Percentiles rank a stretch among this genome's conserved stretches.
These are phyloP conservation scores for Porites cylindrica DNA, from an alignment of 92 coral and sea anemone genomes.

Conservation along the genomic window DNA sequence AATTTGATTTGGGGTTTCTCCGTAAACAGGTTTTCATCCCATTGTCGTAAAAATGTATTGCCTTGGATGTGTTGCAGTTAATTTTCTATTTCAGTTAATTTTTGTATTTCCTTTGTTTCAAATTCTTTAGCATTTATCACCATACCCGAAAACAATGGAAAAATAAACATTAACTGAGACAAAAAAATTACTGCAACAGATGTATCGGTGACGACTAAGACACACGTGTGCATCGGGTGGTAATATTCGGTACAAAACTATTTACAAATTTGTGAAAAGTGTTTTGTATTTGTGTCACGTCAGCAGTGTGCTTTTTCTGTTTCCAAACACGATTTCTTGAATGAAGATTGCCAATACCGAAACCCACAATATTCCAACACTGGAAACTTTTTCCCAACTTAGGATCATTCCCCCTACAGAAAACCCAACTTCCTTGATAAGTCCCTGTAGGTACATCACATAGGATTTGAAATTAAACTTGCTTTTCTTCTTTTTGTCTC, in stretches of 20 bases:
- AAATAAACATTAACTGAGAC: no score
- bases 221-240: neutral
- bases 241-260: neutral
- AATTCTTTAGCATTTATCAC: no score
- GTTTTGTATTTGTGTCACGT: conserved; percentile 11
- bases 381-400: conserved; percentile 95
- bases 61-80: no score
- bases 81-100: no score
- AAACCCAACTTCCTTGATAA: conserved; percentile 85
- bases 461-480: conserved; percentile 93
- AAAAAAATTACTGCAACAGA: no score
- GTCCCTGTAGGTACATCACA: conserved; percentile 90
- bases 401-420: conserved; percentile 92
- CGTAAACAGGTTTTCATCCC: no score
- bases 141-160: no score
- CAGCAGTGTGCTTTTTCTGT: conserved; percentile 81
- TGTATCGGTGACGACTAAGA: no score
- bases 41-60: no score
- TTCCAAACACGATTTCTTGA: conserved; percentile 94
- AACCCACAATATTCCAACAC: conserved; percentile 81
- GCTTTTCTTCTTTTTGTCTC: conserved; percentile 57
- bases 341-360: conserved; percentile 90
- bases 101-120: no score
- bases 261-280: neutral
- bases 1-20: no score